Evolutionary conservation across 2,113 vertebrate genomes (phyloP), one percentile per base, ranked within the genome.

Genomic region (Empidonax alnorum): DNA sequence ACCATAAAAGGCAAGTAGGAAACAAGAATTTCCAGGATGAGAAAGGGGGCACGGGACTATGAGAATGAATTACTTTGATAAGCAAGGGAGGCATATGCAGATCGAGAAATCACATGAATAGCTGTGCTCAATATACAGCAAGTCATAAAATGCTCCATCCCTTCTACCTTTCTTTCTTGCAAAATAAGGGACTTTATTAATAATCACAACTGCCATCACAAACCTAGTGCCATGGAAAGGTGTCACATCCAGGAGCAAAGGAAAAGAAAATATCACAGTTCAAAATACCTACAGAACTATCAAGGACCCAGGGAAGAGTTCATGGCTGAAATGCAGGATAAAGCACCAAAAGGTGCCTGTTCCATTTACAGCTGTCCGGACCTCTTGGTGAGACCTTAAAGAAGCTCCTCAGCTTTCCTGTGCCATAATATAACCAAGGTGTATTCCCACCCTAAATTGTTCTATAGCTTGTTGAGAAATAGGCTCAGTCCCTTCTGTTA

Each of bases 41-140:
- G 35, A 0, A 3, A 77, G 6, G 4, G 4, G 3, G 6, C 62
- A 58, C 27, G 35, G 41, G 24, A 56, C 46, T 30, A 55, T 0
- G 3, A 87, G 19, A 68, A 65, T 1, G 0, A 73, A 61, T 23
- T 56, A 66, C 31, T 14, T 62, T 59, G 27, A 49, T 17, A 41
- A 83, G 53, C 5, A 56, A 67, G 13, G 8, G 46, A 73, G 49
- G 18, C 17, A 46, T 1, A 0, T 11, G 27, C 76, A 19, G 49
- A 84, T n/a, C 7, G 10, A 65, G 23, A 73, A 73, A 68, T 28
- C 18, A 18, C 3, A 1, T 4, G 13, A 46, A 56, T 28, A 18
- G 7, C 20, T 46, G 19, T 59, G 20, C 20, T 4, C 12, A 19
- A 14, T 10, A 5, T 18, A 22, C 14, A 53, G 4, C 16, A n/a